A percentile compares a stretch with the other conserved stretches of the same genome.
These are phyloP conservation scores for Remorina albescens DNA, from an alignment of 2,797 vertebrate species.

Conservation along the genomic window DNA sequence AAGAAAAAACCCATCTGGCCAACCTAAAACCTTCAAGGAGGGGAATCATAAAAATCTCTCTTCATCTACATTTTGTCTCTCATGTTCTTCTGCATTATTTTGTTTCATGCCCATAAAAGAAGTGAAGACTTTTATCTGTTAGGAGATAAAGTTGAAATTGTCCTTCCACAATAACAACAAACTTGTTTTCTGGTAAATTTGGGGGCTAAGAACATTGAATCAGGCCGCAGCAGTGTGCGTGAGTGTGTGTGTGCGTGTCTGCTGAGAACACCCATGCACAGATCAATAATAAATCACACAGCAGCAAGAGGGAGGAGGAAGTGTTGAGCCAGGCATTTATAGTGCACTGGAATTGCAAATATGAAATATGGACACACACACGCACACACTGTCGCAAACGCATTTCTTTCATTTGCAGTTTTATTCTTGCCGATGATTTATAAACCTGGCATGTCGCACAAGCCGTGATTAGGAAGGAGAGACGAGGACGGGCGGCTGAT, in stretches of 20 bases:
- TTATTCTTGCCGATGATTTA: slow-evolving; percentile 34
- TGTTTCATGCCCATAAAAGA: too few species aligned
- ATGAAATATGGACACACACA: slow-evolving; percentile 47
- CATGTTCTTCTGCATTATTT: too few species aligned
- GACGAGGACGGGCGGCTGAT: slow-evolving; percentile 23
- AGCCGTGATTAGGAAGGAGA: not conserved
- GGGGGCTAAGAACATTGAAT: slow-evolving; percentile 54
- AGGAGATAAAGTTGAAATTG: not conserved
- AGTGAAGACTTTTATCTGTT: too few species aligned
- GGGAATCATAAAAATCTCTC: too few species aligned
- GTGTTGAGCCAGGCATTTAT: slow-evolving; percentile 57
- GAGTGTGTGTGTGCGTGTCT: not conserved
- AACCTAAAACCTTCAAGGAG: too few species aligned
- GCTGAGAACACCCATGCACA: slow-evolving; percentile 66
- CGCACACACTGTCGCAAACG: slow-evolving; percentile 22
- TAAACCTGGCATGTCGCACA: slow-evolving; percentile 22
- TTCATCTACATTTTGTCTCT: too few species aligned
- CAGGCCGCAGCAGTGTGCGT: not conserved
- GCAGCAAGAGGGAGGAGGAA: slow-evolving; percentile 66
- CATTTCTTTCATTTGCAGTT: slow-evolving; percentile 41
- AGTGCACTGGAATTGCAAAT: slow-evolving; percentile 55
- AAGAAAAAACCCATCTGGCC: too few species aligned
- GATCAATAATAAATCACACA: slow-evolving; percentile 80
- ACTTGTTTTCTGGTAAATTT: too few species aligned
- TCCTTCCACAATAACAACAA: not conserved